Conservation (phyloP, 2,113 vertebrate genomes). For the Heptranchias perlo region DNA sequence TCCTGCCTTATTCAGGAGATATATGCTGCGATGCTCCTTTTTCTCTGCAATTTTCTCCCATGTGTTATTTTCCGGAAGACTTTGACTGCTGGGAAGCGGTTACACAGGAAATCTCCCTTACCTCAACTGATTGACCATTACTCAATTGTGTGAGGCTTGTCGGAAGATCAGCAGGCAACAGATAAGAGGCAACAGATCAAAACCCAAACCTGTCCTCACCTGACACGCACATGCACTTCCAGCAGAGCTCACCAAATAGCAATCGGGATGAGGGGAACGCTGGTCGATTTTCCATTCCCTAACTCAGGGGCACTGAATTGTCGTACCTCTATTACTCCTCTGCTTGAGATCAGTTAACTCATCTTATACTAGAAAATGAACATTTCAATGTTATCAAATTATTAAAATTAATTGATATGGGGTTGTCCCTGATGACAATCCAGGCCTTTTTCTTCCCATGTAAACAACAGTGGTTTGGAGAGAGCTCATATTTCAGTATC, state of each 20-base stretch:
- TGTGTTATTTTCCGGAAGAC: background rate
- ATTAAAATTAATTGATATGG: background rate
- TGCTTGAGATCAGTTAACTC: too few species aligned
- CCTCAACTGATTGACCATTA: background rate
- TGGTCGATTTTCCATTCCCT: background rate
- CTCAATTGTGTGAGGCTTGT: background rate
- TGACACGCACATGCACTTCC: background rate
- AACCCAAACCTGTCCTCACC: background rate
- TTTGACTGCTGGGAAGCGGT: background rate
- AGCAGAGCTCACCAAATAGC: background rate
- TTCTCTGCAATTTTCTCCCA: background rate
- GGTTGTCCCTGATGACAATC: background rate
- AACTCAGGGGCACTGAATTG: background rate
- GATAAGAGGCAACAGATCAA: background rate
- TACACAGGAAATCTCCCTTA: background rate
- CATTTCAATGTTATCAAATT: background rate
- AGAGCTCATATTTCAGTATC: background rate
- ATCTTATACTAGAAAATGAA: background rate
- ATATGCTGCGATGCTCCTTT: too few species aligned
- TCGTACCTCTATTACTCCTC: background rate
- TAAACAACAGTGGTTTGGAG: background rate
- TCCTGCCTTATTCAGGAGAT: too few species aligned
- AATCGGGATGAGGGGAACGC: background rate
- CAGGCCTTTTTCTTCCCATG: background rate
- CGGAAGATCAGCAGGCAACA: background rate